Percentiles rank a stretch among this genome's conserved stretches.
phyloP scores from a whole-genome alignment of 2,113 vertebrate genomes.

The Zosterops borbonicus region DNA sequence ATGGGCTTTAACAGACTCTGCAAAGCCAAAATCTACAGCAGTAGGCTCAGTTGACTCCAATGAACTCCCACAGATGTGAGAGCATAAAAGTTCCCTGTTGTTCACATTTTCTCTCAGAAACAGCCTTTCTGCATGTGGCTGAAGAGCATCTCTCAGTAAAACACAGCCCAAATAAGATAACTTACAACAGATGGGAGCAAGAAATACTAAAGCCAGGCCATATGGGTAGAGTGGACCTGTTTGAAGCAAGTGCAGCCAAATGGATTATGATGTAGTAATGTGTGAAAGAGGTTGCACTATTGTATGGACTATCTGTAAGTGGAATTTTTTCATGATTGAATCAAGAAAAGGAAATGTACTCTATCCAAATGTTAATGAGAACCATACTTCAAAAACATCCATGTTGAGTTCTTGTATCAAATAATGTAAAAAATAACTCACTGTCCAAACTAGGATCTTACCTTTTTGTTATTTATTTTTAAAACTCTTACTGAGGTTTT shows the following conservation, averaged over 20 bases:
- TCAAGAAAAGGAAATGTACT: conserved; percentile 50
- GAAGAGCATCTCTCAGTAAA: background rate
- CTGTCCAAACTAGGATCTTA: background rate
- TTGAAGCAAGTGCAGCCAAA: conserved; percentile 14
- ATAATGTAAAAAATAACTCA: conserved; percentile 1
- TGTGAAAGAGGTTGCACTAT: conserved; percentile 47
- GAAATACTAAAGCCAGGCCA: background rate
- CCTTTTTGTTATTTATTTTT: conserved; percentile 25
- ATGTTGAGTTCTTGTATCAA: background rate
- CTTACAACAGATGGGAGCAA: conserved; percentile 30
- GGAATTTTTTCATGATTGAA: conserved; percentile 44
- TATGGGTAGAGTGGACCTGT: conserved; percentile 10
- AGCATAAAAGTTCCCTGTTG: background rate
- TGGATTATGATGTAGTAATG: conserved; percentile 50
- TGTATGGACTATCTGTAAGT: conserved; percentile 25
- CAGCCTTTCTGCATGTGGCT: background rate
- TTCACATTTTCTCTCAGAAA: background rate
- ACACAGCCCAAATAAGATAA: background rate
- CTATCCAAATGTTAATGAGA: conserved; percentile 49
- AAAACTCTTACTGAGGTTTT: background rate
- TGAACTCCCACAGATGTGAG: background rate
- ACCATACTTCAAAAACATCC: conserved; percentile 35
- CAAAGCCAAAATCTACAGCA: background rate
- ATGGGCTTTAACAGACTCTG: background rate
- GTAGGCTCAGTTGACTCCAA: background rate